Conservation (phyloP, 2,113 vertebrate species). For the Arizona elegans region DNA sequence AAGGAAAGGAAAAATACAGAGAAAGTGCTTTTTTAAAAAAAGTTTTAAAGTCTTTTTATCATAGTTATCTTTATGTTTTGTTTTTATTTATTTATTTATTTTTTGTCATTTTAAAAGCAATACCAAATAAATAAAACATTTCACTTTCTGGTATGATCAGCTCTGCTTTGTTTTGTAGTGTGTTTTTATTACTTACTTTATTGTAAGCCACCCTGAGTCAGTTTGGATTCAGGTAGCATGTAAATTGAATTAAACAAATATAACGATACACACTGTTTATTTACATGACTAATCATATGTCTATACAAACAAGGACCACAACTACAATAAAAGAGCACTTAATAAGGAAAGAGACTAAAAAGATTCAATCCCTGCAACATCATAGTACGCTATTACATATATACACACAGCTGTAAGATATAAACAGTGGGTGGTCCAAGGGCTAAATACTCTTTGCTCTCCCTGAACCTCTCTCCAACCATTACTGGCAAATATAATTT, state of each 20-base stretch:
- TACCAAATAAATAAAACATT: not conserved
- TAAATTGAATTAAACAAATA: not conserved
- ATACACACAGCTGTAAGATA: not conserved
- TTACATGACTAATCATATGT: not conserved
- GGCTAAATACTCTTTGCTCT: not conserved
- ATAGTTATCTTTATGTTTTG: not conserved
- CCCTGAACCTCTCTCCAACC: not conserved
- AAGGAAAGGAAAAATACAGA: not conserved
- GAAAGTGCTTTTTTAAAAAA: not conserved
- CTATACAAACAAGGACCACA: not conserved
- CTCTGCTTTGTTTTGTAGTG: not conserved
- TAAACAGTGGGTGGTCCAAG: not conserved
- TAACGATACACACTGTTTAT: not conserved
- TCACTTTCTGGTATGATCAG: not conserved
- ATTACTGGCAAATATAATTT: not conserved
- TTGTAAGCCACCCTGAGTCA: not conserved
- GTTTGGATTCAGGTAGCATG: not conserved
- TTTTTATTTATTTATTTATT: not conserved
- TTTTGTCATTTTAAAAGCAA: not conserved
- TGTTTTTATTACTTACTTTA: not conserved
- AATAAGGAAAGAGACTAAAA: not conserved
- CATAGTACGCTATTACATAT: not conserved
- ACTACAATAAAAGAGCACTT: not conserved
- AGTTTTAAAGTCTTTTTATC: not conserved
- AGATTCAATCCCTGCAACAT: not conserved